Percentiles rank a stretch among this genome's conserved stretches.
Evolutionary conservation across 2,797 vertebrate species (phyloP).

Genomic region (Pachyuromys duprasi): DNA sequence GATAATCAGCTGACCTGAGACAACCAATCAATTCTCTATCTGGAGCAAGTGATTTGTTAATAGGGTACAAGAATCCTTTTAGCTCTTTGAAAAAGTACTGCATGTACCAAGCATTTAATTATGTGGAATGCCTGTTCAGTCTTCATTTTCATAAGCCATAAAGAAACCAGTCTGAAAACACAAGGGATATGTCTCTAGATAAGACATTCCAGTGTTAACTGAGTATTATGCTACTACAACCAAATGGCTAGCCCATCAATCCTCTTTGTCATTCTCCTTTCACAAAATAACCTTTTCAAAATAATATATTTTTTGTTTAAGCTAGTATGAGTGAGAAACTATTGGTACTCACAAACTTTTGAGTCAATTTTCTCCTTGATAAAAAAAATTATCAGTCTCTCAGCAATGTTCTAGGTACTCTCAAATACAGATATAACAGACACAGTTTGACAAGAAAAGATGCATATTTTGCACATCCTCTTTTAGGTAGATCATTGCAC

Average conservation of each 20-base stretch:
- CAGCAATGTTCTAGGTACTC: not conserved
- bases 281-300: not conserved
- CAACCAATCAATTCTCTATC: not conserved
- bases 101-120: not conserved
- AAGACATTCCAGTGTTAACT: not conserved
- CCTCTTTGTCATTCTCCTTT: not conserved
- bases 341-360: not conserved
- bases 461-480: too few relatives aligned
- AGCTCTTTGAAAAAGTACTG: not conserved
- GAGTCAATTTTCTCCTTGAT: not conserved
- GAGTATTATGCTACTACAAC: not conserved
- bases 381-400: not conserved
- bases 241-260: fast-evolving
- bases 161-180: not conserved
- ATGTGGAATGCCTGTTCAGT: not conserved
- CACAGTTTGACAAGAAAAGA: not conserved
- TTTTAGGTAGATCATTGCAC: not conserved
- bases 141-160: not conserved
- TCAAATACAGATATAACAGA: not conserved
- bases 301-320: not conserved
- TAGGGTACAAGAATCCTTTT: not conserved
- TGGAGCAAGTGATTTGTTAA: not conserved
- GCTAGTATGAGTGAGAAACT: not conserved
- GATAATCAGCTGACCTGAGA: not conserved
- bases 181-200: not conserved